These are phyloP conservation scores for Edolisoma coerulescens DNA, from an alignment of 2,113 vertebrate genomes.

Conservation along the genomic window DNA sequence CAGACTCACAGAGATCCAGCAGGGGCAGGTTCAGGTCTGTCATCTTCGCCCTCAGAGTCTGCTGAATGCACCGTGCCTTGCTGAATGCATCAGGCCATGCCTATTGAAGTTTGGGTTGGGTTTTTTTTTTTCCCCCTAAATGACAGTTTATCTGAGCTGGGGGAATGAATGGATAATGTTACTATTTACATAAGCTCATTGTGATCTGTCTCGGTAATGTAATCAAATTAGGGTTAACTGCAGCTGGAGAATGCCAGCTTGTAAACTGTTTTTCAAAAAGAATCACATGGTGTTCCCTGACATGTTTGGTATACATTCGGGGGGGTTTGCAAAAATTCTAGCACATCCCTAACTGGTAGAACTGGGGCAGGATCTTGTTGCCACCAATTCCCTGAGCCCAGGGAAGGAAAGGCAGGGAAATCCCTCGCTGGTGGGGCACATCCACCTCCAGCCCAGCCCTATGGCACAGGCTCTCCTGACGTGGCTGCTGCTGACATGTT, in stretches of 20 bases:
- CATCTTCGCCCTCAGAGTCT: not conserved
- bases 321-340: slow-evolving; percentile 28
- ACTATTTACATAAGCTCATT: slow-evolving; percentile 60
- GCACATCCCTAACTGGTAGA: not conserved
- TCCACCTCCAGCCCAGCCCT: not conserved
- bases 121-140: not conserved
- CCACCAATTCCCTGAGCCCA: not conserved
- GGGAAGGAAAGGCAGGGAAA: not conserved
- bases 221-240: slow-evolving; percentile 57
- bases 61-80: not conserved
- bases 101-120: not conserved
- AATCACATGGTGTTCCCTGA: slow-evolving; percentile 60
- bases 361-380: not conserved
- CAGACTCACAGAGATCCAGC: not conserved
- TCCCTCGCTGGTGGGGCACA: not conserved
- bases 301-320: slow-evolving; percentile 16
- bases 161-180: slow-evolving; percentile 34
- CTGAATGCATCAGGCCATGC: not conserved
- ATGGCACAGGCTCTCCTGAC: not conserved
- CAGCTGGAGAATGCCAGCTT: slow-evolving; percentile 59
- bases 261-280: slow-evolving; percentile 61
- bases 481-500: not conserved
- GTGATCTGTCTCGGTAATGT: slow-evolving; percentile 53
- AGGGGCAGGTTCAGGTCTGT: not conserved
- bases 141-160: slow-evolving; percentile 45